Evolutionary conservation across 2,888 invertebrate genomes (phyloP).

Genomic region (Stratiomys singularior): DNA sequence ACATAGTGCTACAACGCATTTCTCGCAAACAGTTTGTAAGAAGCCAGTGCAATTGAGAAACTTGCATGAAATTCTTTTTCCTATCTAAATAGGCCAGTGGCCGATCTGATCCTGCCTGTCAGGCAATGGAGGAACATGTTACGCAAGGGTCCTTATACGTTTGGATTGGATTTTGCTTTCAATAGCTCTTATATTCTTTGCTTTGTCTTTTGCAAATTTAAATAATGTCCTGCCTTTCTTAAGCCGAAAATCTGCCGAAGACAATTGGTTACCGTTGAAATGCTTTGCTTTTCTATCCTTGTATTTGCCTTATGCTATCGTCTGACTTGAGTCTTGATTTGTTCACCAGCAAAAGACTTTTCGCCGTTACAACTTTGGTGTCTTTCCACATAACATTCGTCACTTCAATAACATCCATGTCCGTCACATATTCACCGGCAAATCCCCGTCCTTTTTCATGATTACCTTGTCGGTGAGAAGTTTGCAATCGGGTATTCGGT

Average conservation of each 20-base stretch:
- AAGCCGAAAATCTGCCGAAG: constrained; percentile 53
- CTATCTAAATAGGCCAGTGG: constrained; percentile 20
- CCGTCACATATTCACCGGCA: constrained; percentile 53
- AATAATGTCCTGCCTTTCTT: constrained; percentile 23
- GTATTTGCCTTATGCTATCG: constrained; percentile 40
- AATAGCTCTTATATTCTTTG: constrained; percentile 37
- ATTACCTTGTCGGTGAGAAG: constrained; percentile 53
- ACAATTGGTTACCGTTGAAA: constrained; percentile 50
- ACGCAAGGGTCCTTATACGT: constrained; percentile 50
- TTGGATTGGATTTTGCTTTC: constrained; percentile 47
- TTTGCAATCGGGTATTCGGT: constrained; percentile 56
- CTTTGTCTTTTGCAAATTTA: not conserved
- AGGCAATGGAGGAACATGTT: constrained; percentile 54
- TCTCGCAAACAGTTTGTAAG: constrained; percentile 33
- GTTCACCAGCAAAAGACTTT: constrained; percentile 57
- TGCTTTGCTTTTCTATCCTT: constrained; percentile 25
- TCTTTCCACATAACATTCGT: constrained; percentile 58
- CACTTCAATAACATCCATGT: constrained; percentile 54
- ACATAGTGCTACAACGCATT: constrained; percentile 20
- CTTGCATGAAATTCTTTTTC: constrained; percentile 39
- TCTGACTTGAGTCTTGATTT: constrained; percentile 50
- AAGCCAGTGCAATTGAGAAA: constrained; percentile 33
- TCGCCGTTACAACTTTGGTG: constrained; percentile 59
- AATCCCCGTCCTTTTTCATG: constrained; percentile 54
- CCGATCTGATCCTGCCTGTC: constrained; percentile 53